Conservation (phyloP, 2,888 invertebrate genomes). For the Caradrina clavipalpis region DNA sequence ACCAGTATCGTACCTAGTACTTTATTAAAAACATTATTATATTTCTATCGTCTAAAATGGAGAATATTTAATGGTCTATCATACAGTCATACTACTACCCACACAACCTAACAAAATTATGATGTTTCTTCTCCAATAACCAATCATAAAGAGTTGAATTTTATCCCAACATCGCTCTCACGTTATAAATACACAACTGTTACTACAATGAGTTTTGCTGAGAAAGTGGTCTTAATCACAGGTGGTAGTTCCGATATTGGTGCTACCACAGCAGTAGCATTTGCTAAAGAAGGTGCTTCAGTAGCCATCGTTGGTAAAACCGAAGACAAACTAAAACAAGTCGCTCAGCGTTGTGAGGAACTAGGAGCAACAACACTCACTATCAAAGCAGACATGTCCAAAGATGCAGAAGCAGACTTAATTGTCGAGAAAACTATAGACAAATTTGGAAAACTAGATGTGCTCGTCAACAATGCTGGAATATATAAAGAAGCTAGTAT, state of each 20-base stretch:
- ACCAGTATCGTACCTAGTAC: too few relatives aligned
- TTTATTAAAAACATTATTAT: too few relatives aligned
- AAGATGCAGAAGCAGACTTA: constrained; percentile 25
- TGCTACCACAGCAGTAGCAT: constrained; percentile 69
- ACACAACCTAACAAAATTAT: too few relatives aligned
- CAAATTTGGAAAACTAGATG: constrained; percentile 46
- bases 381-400: constrained; percentile 45
- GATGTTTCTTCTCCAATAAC: too few relatives aligned
- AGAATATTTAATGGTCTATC: too few relatives aligned
- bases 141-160: too few relatives aligned
- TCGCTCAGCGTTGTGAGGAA: constrained; percentile 59
- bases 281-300: constrained; percentile 72
- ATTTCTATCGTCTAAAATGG: too few relatives aligned
- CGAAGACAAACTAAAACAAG: constrained; percentile 64
- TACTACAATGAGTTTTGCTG: constrained; percentile 67
- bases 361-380: constrained; percentile 47
- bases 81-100: too few relatives aligned
- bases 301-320: constrained; percentile 73
- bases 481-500: constrained; percentile 35
- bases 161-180: too few relatives aligned
- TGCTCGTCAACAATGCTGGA: constrained; percentile 50
- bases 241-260: constrained; percentile 76
- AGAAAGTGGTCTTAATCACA: constrained; percentile 75
- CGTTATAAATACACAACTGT: too few relatives aligned
- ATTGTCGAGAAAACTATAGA: constrained; percentile 48